Evolutionary conservation across 2,113 vertebrate genomes (phyloP).

Genomic region (Tachycineta bicolor): DNA sequence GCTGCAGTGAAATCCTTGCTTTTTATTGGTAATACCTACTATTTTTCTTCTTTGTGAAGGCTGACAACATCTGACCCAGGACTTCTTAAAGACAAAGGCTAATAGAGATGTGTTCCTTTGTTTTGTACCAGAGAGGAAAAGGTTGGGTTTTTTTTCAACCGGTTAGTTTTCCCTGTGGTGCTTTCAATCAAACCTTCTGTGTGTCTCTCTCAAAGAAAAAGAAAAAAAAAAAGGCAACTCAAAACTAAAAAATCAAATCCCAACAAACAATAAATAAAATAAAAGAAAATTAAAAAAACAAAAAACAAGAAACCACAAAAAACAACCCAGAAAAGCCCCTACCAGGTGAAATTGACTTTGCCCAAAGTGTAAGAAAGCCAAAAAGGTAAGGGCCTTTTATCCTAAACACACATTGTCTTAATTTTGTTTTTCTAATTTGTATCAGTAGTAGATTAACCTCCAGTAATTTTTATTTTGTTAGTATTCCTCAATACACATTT

Average conservation of each 20-base stretch:
- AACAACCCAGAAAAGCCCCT: not conserved
- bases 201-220: not conserved
- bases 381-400: not conserved
- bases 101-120: slow-evolving; percentile 33
- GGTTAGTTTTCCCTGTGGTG: not conserved
- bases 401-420: not conserved
- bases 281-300: too few species aligned
- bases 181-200: not conserved
- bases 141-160: not conserved
- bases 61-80: slow-evolving; percentile 9
- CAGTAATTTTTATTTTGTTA: not conserved
- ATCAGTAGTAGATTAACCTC: not conserved
- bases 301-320: too few species aligned
- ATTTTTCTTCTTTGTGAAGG: slow-evolving; percentile 14
- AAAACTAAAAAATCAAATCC: not conserved
- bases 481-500: not conserved
- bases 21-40: not conserved
- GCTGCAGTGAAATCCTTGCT: not conserved
- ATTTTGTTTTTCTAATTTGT: not conserved
- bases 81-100: slow-evolving; percentile 27
- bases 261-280: not conserved
- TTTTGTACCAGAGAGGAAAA: slow-evolving; percentile 37
- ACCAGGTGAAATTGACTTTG: not conserved
- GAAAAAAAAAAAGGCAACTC: not conserved
- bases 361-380: not conserved